phyloP scores from a whole-genome alignment of 2,797 vertebrate species.

The Siniperca scherzeri region DNA sequence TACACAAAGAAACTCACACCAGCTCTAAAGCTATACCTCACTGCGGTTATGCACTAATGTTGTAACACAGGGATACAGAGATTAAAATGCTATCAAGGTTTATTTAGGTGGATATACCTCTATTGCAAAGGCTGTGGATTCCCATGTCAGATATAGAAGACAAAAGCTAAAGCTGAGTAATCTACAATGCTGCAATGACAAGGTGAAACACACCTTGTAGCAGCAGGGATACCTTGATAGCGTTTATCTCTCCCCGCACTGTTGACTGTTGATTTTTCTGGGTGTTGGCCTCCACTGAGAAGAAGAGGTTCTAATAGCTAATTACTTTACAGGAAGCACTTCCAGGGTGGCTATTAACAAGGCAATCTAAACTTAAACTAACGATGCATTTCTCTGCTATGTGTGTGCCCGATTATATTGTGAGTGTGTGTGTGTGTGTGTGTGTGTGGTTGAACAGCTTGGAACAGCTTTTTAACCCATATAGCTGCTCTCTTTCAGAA shows the following conservation, averaged over 20 bases:
- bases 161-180: conserved; percentile 45
- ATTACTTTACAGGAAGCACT: conserved; percentile 73
- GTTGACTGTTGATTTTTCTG: conserved; percentile 66
- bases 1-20: conserved; percentile 61
- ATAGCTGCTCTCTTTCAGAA: conserved; percentile 73
- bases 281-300: conserved; percentile 66
- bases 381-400: conserved; percentile 51
- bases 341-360: conserved; percentile 73
- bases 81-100: conserved; percentile 77
- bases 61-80: conserved; percentile 49
- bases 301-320: conserved; percentile 67
- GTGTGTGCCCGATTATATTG: background rate
- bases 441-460: conserved; percentile 29
- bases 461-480: conserved; percentile 61
- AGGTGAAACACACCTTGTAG: conserved; percentile 46
- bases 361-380: conserved; percentile 68
- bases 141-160: conserved; percentile 24
- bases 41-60: conserved; percentile 70
- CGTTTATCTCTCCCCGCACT: conserved; percentile 61
- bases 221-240: conserved; percentile 73
- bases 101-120: conserved; percentile 24
- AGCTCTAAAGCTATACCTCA: conserved; percentile 50
- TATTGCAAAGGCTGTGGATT: conserved; percentile 26
- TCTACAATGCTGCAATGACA: conserved; percentile 19
- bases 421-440: conserved; percentile 18